Evolutionary conservation across 2,888 invertebrate species (phyloP).

Genomic region (Stenurella melanura): DNA sequence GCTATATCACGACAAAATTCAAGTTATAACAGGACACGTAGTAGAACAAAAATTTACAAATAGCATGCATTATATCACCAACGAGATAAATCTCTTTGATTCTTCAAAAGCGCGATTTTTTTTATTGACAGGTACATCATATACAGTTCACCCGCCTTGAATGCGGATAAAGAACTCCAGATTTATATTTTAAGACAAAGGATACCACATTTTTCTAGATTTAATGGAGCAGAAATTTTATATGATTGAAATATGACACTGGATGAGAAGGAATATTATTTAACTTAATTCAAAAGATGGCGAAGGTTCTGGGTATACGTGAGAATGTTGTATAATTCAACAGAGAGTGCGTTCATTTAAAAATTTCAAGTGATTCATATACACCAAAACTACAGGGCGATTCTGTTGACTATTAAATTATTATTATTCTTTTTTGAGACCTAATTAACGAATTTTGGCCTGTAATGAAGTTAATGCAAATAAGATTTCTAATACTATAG

Average conservation of each 20-base stretch:
- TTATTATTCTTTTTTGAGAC: too few relatives aligned
- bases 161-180: neutral
- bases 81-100: neutral
- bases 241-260: constrained; percentile 34
- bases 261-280: constrained; percentile 21
- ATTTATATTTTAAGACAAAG: constrained; percentile 28
- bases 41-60: neutral
- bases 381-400: neutral
- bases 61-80: neutral
- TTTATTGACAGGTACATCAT: constrained; percentile 12
- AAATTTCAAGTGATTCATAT: neutral
- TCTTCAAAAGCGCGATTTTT: neutral
- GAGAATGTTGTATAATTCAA: constrained; percentile 1
- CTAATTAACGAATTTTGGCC: too few relatives aligned
- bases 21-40: too few relatives aligned
- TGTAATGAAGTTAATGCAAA: too few relatives aligned
- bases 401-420: too few relatives aligned
- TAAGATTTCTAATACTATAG: too few relatives aligned
- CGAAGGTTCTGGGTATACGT: neutral
- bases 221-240: constrained; percentile 31
- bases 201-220: constrained; percentile 19
- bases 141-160: neutral
- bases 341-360: neutral
- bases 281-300: constrained; percentile 29
- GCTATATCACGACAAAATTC: too few relatives aligned